Percentiles rank a stretch among this genome's conserved stretches.
These are phyloP conservation scores for Calliopum simillimum DNA, from an alignment of 2,888 invertebrate genomes.

Conservation along the genomic window DNA sequence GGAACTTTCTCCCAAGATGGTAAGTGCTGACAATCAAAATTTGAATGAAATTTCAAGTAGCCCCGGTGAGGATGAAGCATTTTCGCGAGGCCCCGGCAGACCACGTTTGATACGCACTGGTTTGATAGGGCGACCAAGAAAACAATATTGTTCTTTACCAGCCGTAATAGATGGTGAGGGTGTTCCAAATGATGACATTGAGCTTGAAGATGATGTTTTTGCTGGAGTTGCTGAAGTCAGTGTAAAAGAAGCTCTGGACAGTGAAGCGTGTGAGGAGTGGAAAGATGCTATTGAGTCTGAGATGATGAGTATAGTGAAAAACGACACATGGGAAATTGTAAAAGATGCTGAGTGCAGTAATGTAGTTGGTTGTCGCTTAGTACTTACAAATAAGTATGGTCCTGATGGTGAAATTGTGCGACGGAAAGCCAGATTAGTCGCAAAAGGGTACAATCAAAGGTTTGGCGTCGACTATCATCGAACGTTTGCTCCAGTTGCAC, in stretches of 20 bases:
- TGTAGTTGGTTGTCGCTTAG: conserved; percentile 40
- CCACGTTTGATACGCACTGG: conserved; percentile 28
- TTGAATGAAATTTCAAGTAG: not conserved
- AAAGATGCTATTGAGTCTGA: conserved; percentile 40
- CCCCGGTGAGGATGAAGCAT: not conserved
- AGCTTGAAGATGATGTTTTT: conserved; percentile 36
- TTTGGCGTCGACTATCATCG: conserved; percentile 35
- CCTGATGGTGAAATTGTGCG: conserved; percentile 31
- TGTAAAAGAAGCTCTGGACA: conserved; percentile 33
- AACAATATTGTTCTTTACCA: conserved; percentile 9
- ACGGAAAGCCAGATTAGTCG: conserved; percentile 37
- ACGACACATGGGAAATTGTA: conserved; percentile 39
- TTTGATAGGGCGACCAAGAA: conserved; percentile 32
- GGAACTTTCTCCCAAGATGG: conserved; percentile 16
- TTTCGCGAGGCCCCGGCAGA: conserved; percentile 26
- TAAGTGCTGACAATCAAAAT: not conserved
- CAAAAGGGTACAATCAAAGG: conserved; percentile 37
- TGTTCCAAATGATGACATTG: not conserved
- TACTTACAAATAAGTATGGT: conserved; percentile 38
- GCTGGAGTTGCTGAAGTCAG: conserved; percentile 35
- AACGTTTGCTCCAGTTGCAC: conserved; percentile 39
- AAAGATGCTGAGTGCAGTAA: conserved; percentile 7
- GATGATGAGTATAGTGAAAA: conserved; percentile 35
- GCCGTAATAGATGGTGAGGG: not conserved
- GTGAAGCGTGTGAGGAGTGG: conserved; percentile 34